These are phyloP conservation scores for Phyto melanocephala DNA, from an alignment of 2,888 invertebrate species.

Conservation along the genomic window DNA sequence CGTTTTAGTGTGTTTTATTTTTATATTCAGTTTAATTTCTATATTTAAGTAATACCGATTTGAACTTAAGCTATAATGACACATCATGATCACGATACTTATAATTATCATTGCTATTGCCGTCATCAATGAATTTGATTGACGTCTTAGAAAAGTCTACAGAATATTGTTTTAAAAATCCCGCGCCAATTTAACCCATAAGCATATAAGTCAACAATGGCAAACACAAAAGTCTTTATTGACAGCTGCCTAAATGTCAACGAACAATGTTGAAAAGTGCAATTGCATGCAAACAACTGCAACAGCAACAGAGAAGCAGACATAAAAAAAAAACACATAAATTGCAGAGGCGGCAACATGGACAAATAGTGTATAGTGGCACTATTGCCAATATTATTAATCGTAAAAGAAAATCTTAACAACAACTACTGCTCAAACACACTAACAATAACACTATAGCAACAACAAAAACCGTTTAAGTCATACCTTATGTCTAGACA, in stretches of 20 bases:
- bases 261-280: constrained; percentile 45
- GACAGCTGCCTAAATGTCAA: constrained; percentile 62
- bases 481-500: constrained; percentile 64
- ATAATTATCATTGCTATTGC: not conserved
- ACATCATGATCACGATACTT: constrained; percentile 1
- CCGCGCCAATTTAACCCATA: constrained; percentile 8
- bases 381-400: constrained; percentile 52
- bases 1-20: not conserved
- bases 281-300: constrained; percentile 28
- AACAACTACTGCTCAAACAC: constrained; percentile 10
- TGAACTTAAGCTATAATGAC: not conserved
- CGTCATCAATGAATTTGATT: not conserved
- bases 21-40: not conserved
- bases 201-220: not conserved
- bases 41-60: not conserved
- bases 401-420: not conserved
- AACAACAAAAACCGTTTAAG: constrained; percentile 40
- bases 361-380: constrained; percentile 15
- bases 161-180: not conserved
- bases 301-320: not conserved
- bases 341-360: not conserved
- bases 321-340: not conserved
- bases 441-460: not conserved
- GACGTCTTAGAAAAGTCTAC: not conserved
- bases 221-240: constrained; percentile 37